Conservation (phyloP, 2,888 invertebrate genomes). For the Acanthosepion lycidas region DNA sequence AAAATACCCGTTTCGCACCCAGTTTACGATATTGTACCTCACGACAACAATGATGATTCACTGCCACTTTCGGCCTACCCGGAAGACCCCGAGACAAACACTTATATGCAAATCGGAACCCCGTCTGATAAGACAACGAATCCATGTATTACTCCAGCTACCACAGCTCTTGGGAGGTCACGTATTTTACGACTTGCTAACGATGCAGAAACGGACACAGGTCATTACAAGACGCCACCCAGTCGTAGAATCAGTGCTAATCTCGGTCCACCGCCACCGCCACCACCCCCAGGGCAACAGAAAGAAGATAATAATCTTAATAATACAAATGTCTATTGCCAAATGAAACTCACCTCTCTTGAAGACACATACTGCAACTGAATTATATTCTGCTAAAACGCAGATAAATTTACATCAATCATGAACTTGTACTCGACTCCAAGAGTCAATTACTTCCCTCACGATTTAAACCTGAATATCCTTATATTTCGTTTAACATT, state of each 20-base stretch:
- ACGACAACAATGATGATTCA: neutral
- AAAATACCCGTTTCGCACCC: constrained; percentile 33
- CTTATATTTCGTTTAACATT: neutral
- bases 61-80: neutral
- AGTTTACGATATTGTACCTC: constrained; percentile 37
- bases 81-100: neutral
- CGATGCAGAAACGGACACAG: neutral
- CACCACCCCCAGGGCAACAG: neutral
- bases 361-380: constrained; percentile 11
- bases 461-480: neutral
- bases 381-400: neutral
- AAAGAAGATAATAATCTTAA: neutral
- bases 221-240: constrained; percentile 36
- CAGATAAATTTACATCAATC: neutral
- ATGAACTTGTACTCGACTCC: neutral
- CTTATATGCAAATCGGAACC: neutral
- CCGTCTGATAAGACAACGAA: neutral
- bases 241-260: neutral
- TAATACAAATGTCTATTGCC: constrained; percentile 35
- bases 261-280: neutral
- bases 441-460: neutral
- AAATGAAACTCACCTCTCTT: constrained; percentile 11
- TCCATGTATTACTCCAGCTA: neutral
- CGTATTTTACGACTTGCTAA: neutral
- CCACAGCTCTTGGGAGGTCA: neutral